phyloP scores from a whole-genome alignment of 2,888 invertebrate genomes.

The Eurois occulta region DNA sequence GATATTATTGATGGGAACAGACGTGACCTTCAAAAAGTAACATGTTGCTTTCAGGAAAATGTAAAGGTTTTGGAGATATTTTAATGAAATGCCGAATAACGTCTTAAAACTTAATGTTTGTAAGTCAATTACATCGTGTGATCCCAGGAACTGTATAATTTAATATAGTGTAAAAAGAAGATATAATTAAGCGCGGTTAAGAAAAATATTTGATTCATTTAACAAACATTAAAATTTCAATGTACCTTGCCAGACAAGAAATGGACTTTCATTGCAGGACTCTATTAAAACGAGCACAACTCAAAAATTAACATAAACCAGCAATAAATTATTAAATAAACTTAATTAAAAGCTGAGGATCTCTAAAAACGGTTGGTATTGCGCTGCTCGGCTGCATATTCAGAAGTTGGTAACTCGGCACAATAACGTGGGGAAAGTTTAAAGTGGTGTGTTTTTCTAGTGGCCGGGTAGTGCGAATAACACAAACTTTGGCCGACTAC shows the following conservation, averaged over 20 bases:
- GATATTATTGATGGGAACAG: not conserved
- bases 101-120: not conserved
- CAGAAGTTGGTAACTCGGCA: conserved; percentile 64
- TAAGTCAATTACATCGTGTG: not conserved
- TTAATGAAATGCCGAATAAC: not conserved
- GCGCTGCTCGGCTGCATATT: conserved; percentile 59
- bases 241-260: conserved; percentile 22
- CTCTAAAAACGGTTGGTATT: conserved; percentile 60
- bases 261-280: conserved; percentile 22
- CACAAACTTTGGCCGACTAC: conserved; percentile 59
- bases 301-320: conserved; percentile 44
- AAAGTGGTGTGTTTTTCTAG: conserved; percentile 72
- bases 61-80: conserved; percentile 8
- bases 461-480: conserved; percentile 54
- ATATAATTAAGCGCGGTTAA: too few relatives aligned
- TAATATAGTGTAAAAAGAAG: too few relatives aligned
- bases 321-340: conserved; percentile 53
- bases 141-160: not conserved
- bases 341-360: conserved; percentile 61
- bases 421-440: conserved; percentile 70
- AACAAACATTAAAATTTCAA: conserved; percentile 2
- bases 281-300: conserved; percentile 44
- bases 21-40: conserved; percentile 11
- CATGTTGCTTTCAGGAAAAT: not conserved
- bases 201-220: not conserved